Evolutionary conservation across 2,888 invertebrate genomes (phyloP), one percentile per base, ranked within the genome.

Genomic region (Nemotelus pantherinus): DNA sequence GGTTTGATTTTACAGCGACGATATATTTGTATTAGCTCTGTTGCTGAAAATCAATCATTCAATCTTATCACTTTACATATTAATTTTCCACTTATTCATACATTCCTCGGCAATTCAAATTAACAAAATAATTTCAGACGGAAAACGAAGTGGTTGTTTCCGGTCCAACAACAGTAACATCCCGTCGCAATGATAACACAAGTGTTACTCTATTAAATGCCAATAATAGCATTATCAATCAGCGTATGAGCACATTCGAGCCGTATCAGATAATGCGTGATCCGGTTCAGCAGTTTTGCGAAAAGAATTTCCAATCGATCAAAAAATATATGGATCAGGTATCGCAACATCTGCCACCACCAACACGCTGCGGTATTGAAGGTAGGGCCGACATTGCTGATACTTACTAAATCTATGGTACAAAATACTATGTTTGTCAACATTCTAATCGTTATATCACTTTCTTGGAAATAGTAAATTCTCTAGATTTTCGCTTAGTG

Each of bases 271-370:
- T 87, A 60, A 95, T 95, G 95, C 86, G 95, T 44, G 95, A 95
- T 85, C 95, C 95, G 0, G 95, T 98, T 58, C 96, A 96, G 84
- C 96, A 97, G 87, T 98, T 98, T 87, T 97, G 97, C 87, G 97
- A 97, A 87, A 97, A 98, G 86, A 96, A 98, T 85, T 88, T 96
- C 81, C 93, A 94, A 81, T 97, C 96, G 85, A 97, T 98, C 77
- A 95, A 95, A 86, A 90, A 92, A 41, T 98, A 95, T 84, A 96
- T 98, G 93, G 94, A 94, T 82, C 94, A 94, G 84, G 92, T 97
- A 3, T 93, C 93, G 47, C 89, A 94, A 79, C 90, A 93, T 83
- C 90, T 97, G 83, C 97, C 97, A 10, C 93, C 97, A 60, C 97
- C 98, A 0, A 94, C 95, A 3, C 95, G 96, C 85, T 97, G 97